Evolutionary conservation across 2,888 invertebrate species (phyloP), one percentile per base, ranked within the genome.

Genomic region (Clusia tigrina): DNA sequence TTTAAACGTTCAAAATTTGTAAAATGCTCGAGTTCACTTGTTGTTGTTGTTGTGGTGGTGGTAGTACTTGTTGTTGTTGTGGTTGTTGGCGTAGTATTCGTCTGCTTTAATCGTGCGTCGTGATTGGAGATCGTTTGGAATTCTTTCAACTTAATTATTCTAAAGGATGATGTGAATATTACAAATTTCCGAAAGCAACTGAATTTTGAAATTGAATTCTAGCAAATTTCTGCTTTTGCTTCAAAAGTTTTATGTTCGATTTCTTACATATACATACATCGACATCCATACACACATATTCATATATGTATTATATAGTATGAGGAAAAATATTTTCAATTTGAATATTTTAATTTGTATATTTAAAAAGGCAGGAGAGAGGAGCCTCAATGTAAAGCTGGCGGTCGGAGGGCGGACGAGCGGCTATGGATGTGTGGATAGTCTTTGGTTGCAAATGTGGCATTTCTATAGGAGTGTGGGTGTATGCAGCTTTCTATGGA

Each of bases 161-260:
- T 69, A 71, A 67, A 71, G 68, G 71, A 71, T 73, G 82, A 80
- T 81, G 82, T 83, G 80, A 78, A 80, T 81, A 79, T 82, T 80
- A 81, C 83, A 83, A 82, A 81, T 82, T 83, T 82, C 83, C 83
- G 83, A 82, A 83, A 83, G 82, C 83, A 83, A 83, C 83, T 83
- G 81, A 77, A 80, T 78, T 74, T 77, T 67, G 46, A 78, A 77
- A 74, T 79, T 73, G 69, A 75, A 76, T 72, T 70, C 77, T 79
- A 73, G 75, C 78, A 69, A 78, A 78, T 78, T 78, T 77, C 76
- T 78, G 56, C 42, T 54, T 42, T 62, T 60, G 58, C 37, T 54
- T 25, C 51, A 66, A 63, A 37, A 63, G 46, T 66, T 64, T 67
- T 64, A 53, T 59, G 32, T 56, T 60, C 26, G 24, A 48, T 55